Evolutionary conservation across 2,888 invertebrate genomes (phyloP), one percentile per base, ranked within the genome.

Genomic region (Melinaea menophilus): DNA sequence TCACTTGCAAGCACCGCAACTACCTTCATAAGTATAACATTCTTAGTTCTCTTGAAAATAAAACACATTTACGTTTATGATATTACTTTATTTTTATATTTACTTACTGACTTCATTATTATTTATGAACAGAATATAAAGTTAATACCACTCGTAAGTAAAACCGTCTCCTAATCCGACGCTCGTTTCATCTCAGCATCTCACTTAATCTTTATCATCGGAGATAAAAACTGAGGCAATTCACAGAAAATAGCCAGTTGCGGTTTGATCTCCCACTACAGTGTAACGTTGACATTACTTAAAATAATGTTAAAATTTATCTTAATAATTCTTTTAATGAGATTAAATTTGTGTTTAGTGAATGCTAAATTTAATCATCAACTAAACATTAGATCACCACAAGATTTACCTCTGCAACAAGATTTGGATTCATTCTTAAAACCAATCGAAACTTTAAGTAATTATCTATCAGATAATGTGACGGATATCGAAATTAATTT

Each of bases 401-500:
- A 22, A 22, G 64, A 65, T 61, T 72, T 81, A 41, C 79, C 82
- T 2, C 65, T 63, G 41, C 68, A 71, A 55, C 54, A 63, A 13
- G 80, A 85, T 69, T 70, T 84, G 48, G 55, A 67, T 0, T 57
- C 62, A 37, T 85, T 81, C 70, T 57, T 80, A 51, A 61, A 65
- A 22, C 68, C 75, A 3, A 66, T 86, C 56, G 71, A 75, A 62
- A 72, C 66, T 55, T 66, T 79, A 11, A 61, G 78, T 13, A 66
- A 74, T 7, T 85, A 79, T 73, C 72, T 69, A 59, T 7, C 58
- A 12, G 63, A 64, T 13, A 67, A 80, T 66, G 74, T 72, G 67
- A 34, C 73, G 56, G 71, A 77, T 41, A 64, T 84, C 48, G 81
- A 86, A 72, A 57, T 79, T 11, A 78, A 79, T 69, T 72, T 79